These are phyloP conservation scores for Petrocephalus sullivani DNA, from an alignment of 2,797 vertebrate species.

Conservation along the genomic window DNA sequence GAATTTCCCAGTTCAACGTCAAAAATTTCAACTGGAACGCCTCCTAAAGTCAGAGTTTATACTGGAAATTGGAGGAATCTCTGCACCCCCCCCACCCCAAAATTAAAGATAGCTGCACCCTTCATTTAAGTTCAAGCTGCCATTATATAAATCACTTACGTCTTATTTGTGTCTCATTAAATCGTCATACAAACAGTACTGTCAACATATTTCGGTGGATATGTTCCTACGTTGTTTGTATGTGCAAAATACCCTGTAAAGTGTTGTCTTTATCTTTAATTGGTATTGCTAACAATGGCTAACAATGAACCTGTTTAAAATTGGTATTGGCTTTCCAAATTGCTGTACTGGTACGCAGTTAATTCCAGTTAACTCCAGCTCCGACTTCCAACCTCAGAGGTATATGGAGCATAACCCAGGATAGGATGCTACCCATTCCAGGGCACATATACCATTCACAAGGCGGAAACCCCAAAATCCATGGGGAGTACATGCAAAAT, in stretches of 20 bases:
- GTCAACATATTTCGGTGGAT: too few species aligned
- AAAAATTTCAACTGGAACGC: neutral
- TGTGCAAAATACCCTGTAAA: neutral
- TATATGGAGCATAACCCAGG: neutral
- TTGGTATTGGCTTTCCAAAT: neutral
- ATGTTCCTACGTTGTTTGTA: too few species aligned
- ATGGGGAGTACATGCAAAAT: neutral
- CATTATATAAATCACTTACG: neutral
- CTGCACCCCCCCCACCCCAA: neutral
- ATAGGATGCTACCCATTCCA: neutral
- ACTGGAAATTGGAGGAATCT: neutral
- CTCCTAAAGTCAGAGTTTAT: neutral
- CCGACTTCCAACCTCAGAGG: neutral
- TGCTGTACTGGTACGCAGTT: neutral
- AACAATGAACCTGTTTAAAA: neutral
- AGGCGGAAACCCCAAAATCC: neutral
- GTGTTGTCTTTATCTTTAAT: too few species aligned
- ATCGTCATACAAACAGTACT: too few species aligned
- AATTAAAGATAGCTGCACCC: neutral
- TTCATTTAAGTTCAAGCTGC: neutral
- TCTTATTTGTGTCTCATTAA: neutral
- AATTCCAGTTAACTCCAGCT: neutral
- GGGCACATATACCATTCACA: neutral
- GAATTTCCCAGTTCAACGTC: neutral
- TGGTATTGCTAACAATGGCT: neutral